phyloP scores from a whole-genome alignment of 1,140 invertebrate species.

The Rhizoglyphus robini region DNA sequence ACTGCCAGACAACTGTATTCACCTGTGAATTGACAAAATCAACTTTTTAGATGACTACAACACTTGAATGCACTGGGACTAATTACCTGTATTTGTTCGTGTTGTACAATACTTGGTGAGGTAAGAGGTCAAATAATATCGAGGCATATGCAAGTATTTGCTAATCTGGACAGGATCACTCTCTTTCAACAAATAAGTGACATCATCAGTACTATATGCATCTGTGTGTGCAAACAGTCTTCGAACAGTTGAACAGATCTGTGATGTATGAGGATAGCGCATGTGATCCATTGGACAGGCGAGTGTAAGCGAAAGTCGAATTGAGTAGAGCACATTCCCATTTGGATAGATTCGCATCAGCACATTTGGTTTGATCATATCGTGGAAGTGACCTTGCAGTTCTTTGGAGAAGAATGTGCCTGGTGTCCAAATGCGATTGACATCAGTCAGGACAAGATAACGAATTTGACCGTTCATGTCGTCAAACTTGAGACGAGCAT shows the following conservation, averaged over 20 bases:
- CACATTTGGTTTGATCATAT: neutral
- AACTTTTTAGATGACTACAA: too few relatives aligned
- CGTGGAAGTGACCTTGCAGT: neutral
- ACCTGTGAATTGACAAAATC: too few relatives aligned
- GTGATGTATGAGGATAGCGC: neutral
- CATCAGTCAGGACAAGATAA: neutral
- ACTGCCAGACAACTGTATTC: neutral
- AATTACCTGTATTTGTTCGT: neutral
- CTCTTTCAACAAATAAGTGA: neutral
- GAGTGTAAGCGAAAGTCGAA: neutral
- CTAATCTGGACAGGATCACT: neutral
- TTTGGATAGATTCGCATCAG: slow-evolving; percentile 8
- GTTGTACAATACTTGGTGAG: neutral
- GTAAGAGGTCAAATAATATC: neutral
- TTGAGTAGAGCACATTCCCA: neutral
- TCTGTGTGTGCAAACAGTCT: neutral
- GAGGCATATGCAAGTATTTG: neutral
- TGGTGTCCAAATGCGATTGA: neutral
- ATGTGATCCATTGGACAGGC: slow-evolving; percentile 3
- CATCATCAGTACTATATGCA: neutral
- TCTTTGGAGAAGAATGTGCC: neutral
- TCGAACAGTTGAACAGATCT: neutral
- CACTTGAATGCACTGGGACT: too few relatives aligned
- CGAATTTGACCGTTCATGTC: neutral
- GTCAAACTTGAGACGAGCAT: slow-evolving; percentile 8